Conservation (phyloP, 2,797 vertebrate genomes). For the Sebastiscus albofasciatus region DNA sequence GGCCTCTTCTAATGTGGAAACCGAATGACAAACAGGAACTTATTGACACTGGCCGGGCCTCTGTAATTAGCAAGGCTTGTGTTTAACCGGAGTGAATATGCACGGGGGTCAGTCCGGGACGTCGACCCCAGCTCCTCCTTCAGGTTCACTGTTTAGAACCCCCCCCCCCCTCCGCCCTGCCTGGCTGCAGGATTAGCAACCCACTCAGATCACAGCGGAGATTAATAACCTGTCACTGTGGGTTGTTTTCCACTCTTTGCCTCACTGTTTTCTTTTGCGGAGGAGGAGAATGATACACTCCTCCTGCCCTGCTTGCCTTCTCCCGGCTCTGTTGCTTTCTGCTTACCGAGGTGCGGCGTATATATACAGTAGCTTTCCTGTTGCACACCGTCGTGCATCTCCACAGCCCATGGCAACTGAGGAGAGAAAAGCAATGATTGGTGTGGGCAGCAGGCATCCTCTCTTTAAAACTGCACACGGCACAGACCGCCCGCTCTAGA, state of each 20-base stretch:
- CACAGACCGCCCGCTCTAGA: background rate
- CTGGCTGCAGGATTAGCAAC: conserved; percentile 47
- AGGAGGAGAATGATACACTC: conserved; percentile 54
- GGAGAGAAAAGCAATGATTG: conserved; percentile 36
- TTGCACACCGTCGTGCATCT: background rate
- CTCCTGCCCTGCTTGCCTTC: background rate
- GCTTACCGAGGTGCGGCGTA: background rate
- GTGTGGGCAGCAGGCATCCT: conserved; percentile 1
- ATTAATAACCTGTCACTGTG: conserved; percentile 77
- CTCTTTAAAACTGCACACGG: conserved; percentile 25
- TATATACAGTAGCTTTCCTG: background rate
- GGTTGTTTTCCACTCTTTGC: conserved; percentile 58
- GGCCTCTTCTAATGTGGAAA: conserved; percentile 16
- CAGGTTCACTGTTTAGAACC: background rate
- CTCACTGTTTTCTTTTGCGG: conserved; percentile 45
- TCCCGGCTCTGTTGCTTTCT: background rate
- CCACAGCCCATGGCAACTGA: background rate
- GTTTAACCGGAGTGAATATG: background rate
- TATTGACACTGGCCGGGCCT: conserved; percentile 1
- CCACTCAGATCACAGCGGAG: conserved; percentile 53
- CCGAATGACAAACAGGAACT: conserved; percentile 39
- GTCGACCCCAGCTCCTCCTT: background rate
- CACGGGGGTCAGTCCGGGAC: background rate
- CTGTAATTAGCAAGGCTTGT: conserved; percentile 24
- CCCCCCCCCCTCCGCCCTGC: background rate